phyloP scores from a whole-genome alignment of 2,113 vertebrate species.

The Ursus arctos region DNA sequence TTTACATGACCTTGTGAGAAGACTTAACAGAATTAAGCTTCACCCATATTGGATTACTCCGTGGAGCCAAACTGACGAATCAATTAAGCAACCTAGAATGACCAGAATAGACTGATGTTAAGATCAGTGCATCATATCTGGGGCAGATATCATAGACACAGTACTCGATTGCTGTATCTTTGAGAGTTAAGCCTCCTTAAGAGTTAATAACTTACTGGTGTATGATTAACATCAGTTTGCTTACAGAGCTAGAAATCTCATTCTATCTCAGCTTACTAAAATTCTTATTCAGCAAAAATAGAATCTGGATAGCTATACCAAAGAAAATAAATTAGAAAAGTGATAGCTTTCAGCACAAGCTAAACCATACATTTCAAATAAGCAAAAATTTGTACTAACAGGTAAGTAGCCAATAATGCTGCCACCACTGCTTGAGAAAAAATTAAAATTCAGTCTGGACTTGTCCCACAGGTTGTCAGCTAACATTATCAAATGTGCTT shows the following conservation, averaged over 20 bases:
- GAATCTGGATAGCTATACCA: neutral
- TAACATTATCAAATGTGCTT: neutral
- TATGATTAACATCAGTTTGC: neutral
- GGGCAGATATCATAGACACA: neutral
- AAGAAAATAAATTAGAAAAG: neutral
- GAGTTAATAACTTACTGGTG: neutral
- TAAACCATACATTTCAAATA: conserved; percentile 46
- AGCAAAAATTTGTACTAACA: neutral
- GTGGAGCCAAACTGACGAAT: neutral
- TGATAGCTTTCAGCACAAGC: neutral
- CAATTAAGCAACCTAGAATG: neutral
- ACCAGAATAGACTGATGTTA: neutral
- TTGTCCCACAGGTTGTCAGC: neutral
- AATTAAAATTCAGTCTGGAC: neutral
- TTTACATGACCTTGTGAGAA: neutral
- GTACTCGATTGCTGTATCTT: neutral
- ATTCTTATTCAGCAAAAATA: neutral
- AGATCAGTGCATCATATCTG: neutral
- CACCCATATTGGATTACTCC: neutral
- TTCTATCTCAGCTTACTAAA: neutral
- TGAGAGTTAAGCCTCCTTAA: neutral
- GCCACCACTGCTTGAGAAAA: neutral
- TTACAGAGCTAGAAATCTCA: neutral
- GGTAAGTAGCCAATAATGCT: neutral
- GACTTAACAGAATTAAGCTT: neutral